Evolutionary conservation across 2,888 invertebrate species (phyloP).

Genomic region (Amphipoea lucens): DNA sequence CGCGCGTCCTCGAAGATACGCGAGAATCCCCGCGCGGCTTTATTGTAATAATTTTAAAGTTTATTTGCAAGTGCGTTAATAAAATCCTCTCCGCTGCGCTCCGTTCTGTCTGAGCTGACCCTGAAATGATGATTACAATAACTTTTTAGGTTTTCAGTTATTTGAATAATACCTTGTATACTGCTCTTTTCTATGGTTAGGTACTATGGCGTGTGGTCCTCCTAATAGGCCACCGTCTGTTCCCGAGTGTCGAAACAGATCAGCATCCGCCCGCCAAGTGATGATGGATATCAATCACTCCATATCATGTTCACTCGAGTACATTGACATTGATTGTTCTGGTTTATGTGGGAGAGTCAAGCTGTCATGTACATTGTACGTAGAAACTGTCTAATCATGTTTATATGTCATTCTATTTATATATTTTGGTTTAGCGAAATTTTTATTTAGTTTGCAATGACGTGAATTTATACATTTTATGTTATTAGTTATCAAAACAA

Average conservation of each 20-base stretch:
- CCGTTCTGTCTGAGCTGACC: no score
- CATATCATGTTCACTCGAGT: slow-evolving; percentile 40
- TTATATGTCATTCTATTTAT: slow-evolving; percentile 17
- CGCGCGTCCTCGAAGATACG: no score
- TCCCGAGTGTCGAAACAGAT: slow-evolving; percentile 43
- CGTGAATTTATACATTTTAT: slow-evolving; percentile 12
- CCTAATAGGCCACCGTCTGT: slow-evolving; percentile 19
- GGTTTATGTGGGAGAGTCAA: slow-evolving; percentile 50
- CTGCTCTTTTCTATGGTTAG: background rate
- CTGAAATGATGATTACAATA: background rate
- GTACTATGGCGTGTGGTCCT: slow-evolving; percentile 12
- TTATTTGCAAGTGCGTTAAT: no score
- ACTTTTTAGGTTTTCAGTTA: background rate
- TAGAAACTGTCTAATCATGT: slow-evolving; percentile 4
- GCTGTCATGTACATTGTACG: slow-evolving; percentile 28
- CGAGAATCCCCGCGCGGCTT: no score
- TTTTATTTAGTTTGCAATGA: background rate
- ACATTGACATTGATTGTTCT: slow-evolving; percentile 60
- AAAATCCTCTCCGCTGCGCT: no score
- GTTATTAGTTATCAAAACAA: slow-evolving; percentile 6
- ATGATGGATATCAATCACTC: slow-evolving; percentile 60
- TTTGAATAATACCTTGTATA: background rate
- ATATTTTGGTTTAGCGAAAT: background rate
- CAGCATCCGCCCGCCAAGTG: slow-evolving; percentile 48
- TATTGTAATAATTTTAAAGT: no score